Base-by-base conservation (phyloP, 2,113 vertebrate genomes). In the Tetrax tetrax region DNA sequence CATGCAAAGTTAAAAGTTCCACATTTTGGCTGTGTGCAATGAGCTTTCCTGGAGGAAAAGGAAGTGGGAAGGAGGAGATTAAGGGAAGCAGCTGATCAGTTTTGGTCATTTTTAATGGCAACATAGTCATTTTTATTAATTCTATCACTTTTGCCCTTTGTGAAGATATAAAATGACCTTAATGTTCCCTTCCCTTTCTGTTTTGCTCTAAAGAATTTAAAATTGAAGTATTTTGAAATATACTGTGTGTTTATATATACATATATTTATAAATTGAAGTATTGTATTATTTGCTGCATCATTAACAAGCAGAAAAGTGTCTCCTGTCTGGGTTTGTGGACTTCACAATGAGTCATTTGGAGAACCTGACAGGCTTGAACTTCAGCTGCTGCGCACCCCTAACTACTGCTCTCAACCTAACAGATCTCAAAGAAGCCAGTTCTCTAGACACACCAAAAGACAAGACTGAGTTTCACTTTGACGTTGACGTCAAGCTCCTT, bases 1-100 rank as follows among this genome's bases (percentile, higher is more conserved):
- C 11, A 3, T 2, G 10, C 1, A 0, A 64, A 25, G 23, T 18
- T 37, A 10, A 10, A 31, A 35, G 38, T 10, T 35, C n/a, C 13
- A 13, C 14, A 1, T 53, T 60, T 29, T 48, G 57, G 25, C 45
- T 65, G 18, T 29, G n/a, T 33, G n/a, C 45, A 33, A 4, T 8
- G 25, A 10, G 18, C 64, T 33, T 47, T 70, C 21, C 57, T 43
- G 70, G 38, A 77, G 59, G 31, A 76, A 76, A 16, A 15, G 14
- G 10, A 43, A 68, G 35, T 10, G 14, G 61, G 23, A 56, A 68
- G 23, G 14, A 50, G 29, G 22, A 5, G 15, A n/a, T 57, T 38
- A 66, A 45, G 33, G 51, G 51, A 38, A 59, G 45, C 43, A 23
- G 37, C 12, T 45, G 38, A 14, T 31, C 61, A 28, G 12, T 27